Conservation (phyloP, 2,113 vertebrate species). For the Lasiurus cinereus region DNA sequence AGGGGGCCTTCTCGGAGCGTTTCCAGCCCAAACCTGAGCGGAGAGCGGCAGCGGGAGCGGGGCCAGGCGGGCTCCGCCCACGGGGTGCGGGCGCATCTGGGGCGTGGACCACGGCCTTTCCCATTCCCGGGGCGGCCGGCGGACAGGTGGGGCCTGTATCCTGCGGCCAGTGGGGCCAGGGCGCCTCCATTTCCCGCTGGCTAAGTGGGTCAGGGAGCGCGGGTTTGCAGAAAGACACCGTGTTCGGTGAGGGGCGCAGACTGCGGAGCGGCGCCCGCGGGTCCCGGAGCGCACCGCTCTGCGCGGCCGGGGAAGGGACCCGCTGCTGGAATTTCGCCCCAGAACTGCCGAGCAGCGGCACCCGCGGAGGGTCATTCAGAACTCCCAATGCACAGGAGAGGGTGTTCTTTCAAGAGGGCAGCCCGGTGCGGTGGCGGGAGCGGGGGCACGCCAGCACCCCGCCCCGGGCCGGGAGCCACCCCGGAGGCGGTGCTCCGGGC, state of each 20-base stretch:
- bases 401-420: conserved; percentile 60
- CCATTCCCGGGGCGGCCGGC: too few species aligned
- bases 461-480: conserved; percentile 77
- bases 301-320: not conserved
- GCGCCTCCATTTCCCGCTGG: too few species aligned
- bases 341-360: conserved; percentile 67
- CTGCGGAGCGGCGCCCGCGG: not conserved
- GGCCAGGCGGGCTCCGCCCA: not conserved
- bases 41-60: not conserved
- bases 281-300: too few species aligned
- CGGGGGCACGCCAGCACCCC: conserved; percentile 42
- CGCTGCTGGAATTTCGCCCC: not conserved
- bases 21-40: not conserved
- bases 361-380: conserved; percentile 69
- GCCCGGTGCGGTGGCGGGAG: not conserved
- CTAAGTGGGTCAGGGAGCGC: too few species aligned
- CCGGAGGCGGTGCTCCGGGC: conserved; percentile 64
- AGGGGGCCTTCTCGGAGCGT: not conserved
- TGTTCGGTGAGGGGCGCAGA: accelerated
- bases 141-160: too few species aligned
- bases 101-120: too few species aligned
- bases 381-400: conserved; percentile 63
- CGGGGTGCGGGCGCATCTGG: accelerated
- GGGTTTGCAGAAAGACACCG: not conserved
- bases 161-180: too few species aligned